Base-by-base conservation (phyloP, 2,888 invertebrate species). In the Dione juno region DNA sequence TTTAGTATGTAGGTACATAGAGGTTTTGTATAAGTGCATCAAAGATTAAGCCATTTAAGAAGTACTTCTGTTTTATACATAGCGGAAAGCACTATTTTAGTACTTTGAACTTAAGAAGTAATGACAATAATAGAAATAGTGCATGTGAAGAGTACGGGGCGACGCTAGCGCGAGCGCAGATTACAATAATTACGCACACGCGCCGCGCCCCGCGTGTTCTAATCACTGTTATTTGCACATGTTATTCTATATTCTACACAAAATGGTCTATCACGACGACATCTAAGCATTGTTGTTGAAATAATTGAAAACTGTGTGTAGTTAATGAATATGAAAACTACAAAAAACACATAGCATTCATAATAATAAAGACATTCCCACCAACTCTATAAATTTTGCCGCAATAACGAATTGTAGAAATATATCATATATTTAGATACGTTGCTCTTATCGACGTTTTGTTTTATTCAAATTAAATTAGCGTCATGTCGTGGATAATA, bases 161-260 rank as follows among this genome's bases (percentile, higher is more conserved):
- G 78, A 78, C 77, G 80, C 75, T 74, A 76, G 81, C 81, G 76
- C 76, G 73, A 77, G 80, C 77, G 81, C 78, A 76, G 81, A 93
- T 92, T 90, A 93, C 87, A 92, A 91, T 90, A 90, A 92, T 93
- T 92, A 93, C 84, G 84, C 76, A 82, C 91, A 88, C 90, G 88
- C 89, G 90, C 85, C 85, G 81, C 85, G 80, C 87, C 86, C 83
- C 79, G 81, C 82, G 79, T 78, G 79, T 82, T 81, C 82, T 92
- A 92, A 92, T 90, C 88, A 92, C 92, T 92, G 88, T 92, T 86
- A 92, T 93, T 93, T 92, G 88, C 89, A 81, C 88, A 85, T 90
- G 90, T 91, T 90, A 90, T 89, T 90, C 88, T 90, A 87, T 89
- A 87, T 87, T 84, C 87, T 85, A 86, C 87, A 87, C 89, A 90